These are phyloP conservation scores for Hypanus sabinus DNA, from an alignment of 2,113 vertebrate genomes.

Conservation along the genomic window DNA sequence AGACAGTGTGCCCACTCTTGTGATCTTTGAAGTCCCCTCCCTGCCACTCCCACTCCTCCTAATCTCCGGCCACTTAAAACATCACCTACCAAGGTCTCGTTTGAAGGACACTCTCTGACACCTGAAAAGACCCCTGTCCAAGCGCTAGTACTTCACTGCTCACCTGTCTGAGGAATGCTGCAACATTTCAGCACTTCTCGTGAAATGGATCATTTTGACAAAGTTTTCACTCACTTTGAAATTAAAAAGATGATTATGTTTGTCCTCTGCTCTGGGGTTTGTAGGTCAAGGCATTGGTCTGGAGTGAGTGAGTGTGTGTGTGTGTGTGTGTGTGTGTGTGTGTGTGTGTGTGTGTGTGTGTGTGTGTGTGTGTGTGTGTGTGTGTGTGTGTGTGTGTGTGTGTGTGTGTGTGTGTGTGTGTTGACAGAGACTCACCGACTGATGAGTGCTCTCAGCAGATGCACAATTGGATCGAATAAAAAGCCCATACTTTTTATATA, in stretches of 20 bases:
- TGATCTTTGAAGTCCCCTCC: not conserved
- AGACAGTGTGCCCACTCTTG: not conserved
- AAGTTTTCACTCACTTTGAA: not conserved
- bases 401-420: not conserved
- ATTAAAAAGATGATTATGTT: not conserved
- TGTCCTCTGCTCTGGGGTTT: not conserved
- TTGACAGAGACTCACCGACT: not conserved
- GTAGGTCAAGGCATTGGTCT: not conserved
- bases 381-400: not conserved
- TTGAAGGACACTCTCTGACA: not conserved
- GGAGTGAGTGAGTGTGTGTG: not conserved
- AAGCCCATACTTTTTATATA: too few relatives aligned
- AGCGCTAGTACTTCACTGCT: not conserved
- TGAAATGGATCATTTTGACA: not conserved
- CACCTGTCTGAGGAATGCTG: conserved; percentile 10
- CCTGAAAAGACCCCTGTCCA: not conserved
- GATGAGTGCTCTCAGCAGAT: not conserved
- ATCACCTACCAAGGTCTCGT: not conserved
- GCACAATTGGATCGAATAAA: not conserved
- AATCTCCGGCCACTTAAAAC: not conserved
- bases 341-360: too few relatives aligned
- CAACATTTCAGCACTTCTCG: not conserved
- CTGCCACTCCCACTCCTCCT: not conserved
- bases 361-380: not conserved
- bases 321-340: too few relatives aligned